Conservation (phyloP, 2,888 invertebrate genomes). For the Acanthopleura granulata region DNA sequence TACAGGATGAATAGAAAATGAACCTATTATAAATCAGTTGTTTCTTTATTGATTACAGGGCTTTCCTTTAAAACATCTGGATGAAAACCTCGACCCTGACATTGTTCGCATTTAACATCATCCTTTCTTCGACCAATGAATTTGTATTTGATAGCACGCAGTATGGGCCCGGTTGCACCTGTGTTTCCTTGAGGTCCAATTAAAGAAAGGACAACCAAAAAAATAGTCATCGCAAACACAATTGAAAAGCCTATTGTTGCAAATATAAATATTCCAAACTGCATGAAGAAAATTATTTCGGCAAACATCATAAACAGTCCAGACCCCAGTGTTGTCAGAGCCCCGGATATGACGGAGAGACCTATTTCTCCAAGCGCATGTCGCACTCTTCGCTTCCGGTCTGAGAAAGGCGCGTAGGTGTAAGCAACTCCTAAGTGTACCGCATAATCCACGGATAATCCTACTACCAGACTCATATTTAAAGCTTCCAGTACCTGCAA, state of each 20-base stretch:
- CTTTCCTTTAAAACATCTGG: neutral
- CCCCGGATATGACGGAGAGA: constrained; percentile 56
- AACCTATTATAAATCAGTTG: too few relatives aligned
- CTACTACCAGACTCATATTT: constrained; percentile 55
- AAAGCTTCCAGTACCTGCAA: constrained; percentile 50
- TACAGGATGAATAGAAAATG: too few relatives aligned
- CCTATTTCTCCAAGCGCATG: constrained; percentile 51
- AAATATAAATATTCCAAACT: constrained; percentile 58
- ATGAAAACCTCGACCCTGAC: constrained; percentile 11
- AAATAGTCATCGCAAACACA: constrained; percentile 49
- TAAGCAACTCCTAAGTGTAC: constrained; percentile 60
- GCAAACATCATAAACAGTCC: constrained; percentile 55
- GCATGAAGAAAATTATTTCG: constrained; percentile 50
- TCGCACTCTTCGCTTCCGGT: constrained; percentile 42
- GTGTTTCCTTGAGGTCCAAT: constrained; percentile 51
- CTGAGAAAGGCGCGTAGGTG: constrained; percentile 35
- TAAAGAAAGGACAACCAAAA: constrained; percentile 45
- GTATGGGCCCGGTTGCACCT: constrained; percentile 29
- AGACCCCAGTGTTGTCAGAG: constrained; percentile 54
- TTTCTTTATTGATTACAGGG: too few relatives aligned
- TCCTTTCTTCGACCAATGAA: neutral
- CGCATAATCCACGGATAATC: constrained; percentile 56
- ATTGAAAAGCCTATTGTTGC: constrained; percentile 51
- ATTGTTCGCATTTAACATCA: constrained; percentile 2
- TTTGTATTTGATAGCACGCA: constrained; percentile 3